A percentile compares a stretch with the other conserved stretches of the same genome.
These are phyloP conservation scores for Hippocampus mohnikei DNA, from an alignment of 2,113 vertebrate genomes.

Conservation along the genomic window DNA sequence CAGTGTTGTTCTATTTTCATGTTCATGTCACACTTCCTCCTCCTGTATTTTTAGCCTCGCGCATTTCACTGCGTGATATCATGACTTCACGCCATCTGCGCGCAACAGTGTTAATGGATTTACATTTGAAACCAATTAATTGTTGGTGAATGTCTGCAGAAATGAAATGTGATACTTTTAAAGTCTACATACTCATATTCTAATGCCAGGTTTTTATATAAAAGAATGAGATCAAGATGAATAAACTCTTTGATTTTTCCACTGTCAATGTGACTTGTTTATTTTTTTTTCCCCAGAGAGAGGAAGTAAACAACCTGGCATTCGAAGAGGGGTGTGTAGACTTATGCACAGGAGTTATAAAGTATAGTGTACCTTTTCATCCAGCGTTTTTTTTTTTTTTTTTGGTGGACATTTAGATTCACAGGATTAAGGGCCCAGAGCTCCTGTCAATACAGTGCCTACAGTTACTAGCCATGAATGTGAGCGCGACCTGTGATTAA, in stretches of 20 bases:
- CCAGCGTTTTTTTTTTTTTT: neutral
- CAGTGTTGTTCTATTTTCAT: slow-evolving; percentile 25
- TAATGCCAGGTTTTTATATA: neutral
- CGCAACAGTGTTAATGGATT: neutral
- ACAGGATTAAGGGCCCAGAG: neutral
- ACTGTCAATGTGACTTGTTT: no score
- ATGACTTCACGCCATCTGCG: slow-evolving; percentile 18
- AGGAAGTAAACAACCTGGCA: no score
- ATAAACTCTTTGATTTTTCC: no score
- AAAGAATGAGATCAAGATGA: neutral
- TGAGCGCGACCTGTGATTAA: slow-evolving; percentile 37
- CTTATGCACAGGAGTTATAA: no score
- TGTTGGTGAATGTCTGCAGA: neutral
- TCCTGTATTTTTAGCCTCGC: slow-evolving; percentile 38
- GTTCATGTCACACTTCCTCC: slow-evolving; percentile 37
- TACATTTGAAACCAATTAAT: neutral
- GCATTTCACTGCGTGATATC: slow-evolving; percentile 31
- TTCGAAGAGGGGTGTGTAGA: no score
- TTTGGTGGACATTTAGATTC: neutral
- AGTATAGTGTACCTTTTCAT: neutral
- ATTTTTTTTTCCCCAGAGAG: no score
- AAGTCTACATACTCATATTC: neutral
- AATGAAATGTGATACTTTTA: neutral
- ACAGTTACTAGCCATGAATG: slow-evolving; percentile 9
- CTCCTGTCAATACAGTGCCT: slow-evolving; percentile 7